phyloP scores from a whole-genome alignment of 2,888 invertebrate genomes.

The Pandemis heparana region DNA sequence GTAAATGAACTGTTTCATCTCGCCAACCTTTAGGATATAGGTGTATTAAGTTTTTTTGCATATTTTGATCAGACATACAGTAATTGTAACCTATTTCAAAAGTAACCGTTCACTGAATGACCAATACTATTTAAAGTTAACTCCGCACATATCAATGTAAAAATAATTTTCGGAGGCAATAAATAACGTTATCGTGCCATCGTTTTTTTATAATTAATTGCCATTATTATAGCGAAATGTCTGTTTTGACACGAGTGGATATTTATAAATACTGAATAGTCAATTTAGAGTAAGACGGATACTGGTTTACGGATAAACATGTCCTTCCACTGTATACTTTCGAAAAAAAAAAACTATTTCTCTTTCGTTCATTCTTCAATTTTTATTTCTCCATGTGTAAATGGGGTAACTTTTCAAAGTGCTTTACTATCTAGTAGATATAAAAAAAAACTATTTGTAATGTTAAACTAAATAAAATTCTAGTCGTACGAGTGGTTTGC shows the following conservation, averaged over 20 bases:
- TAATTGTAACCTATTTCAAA: constrained; percentile 46
- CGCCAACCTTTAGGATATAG: constrained; percentile 11
- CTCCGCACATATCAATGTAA: constrained; percentile 79
- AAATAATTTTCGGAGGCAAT: constrained; percentile 74
- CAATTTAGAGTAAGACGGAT: constrained; percentile 77
- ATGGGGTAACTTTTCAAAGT: constrained; percentile 83
- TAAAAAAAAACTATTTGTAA: constrained; percentile 79
- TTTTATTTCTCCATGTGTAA: constrained; percentile 61
- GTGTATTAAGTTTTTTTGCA: constrained; percentile 35
- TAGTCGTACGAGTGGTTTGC: constrained; percentile 80
- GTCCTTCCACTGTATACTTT: constrained; percentile 45
- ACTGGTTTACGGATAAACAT: constrained; percentile 42
- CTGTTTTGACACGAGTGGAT: constrained; percentile 42
- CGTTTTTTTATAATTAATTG: constrained; percentile 41
- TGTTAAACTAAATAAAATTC: constrained; percentile 75
- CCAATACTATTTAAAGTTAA: constrained; percentile 63
- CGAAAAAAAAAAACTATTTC: constrained; percentile 26
- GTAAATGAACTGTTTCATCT: constrained; percentile 46
- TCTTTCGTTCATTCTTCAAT: constrained; percentile 42
- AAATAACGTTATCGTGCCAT: constrained; percentile 58
- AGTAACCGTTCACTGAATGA: constrained; percentile 52
- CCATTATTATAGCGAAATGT: constrained; percentile 29
- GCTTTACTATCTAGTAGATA: constrained; percentile 85
- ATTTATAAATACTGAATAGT: constrained; percentile 62
- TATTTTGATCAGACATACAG: constrained; percentile 30